These are phyloP conservation scores for Psophia crepitans DNA, from an alignment of 2,113 vertebrate genomes.

Conservation along the genomic window DNA sequence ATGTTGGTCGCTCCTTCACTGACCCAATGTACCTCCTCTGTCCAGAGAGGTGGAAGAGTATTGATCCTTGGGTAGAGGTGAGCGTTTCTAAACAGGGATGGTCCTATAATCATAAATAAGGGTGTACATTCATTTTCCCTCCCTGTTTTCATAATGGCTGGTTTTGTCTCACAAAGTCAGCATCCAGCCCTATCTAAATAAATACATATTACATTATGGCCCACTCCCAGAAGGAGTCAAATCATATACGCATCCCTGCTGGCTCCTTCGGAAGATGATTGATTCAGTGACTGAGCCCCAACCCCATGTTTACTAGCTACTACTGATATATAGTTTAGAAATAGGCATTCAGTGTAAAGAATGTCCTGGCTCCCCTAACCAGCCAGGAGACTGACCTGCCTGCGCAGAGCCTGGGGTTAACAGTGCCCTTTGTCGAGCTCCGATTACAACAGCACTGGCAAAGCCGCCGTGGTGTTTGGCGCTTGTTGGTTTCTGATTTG, in stretches of 20 bases:
- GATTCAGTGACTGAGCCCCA: background rate
- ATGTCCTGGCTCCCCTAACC: background rate
- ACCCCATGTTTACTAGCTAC: background rate
- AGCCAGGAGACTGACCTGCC: background rate
- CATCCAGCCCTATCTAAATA: background rate
- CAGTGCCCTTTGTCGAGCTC: constrained; percentile 13
- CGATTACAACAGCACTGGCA: constrained; percentile 37
- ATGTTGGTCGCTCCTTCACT: background rate
- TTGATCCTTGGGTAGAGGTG: background rate
- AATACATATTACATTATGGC: background rate
- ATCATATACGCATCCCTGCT: background rate
- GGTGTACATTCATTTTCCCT: background rate
- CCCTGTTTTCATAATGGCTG: background rate
- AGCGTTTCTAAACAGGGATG: background rate
- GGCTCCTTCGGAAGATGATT: background rate
- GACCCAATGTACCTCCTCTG: background rate
- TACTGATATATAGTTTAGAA: background rate
- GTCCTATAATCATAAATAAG: background rate
- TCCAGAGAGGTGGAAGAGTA: background rate
- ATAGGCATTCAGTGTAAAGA: background rate
- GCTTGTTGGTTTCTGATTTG: constrained; percentile 37
- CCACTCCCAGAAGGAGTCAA: background rate
- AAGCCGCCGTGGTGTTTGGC: constrained; percentile 10
- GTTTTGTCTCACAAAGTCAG: background rate
- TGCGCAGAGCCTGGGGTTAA: background rate